A percentile compares a stretch with the other conserved stretches of the same genome.
Evolutionary conservation across 2,888 invertebrate species (phyloP).

Genomic region (Alloscopus bannaensis): DNA sequence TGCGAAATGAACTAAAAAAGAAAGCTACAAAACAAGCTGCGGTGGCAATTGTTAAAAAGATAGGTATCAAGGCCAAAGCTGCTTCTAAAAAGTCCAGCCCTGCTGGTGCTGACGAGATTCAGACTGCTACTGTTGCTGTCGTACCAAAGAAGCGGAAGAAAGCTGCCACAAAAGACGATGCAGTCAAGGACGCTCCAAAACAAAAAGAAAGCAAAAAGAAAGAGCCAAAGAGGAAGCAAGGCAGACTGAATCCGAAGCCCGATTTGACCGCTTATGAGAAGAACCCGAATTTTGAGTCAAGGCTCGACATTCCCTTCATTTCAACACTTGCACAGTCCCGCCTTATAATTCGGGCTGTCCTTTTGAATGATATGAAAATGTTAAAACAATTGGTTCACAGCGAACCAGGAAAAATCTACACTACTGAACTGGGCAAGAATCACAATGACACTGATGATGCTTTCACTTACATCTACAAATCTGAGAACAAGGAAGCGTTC

Average conservation of each 20-base stretch:
- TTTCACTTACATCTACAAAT: constrained; percentile 59
- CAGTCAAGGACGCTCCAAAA: not conserved
- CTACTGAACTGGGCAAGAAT: constrained; percentile 73
- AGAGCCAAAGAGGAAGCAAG: constrained; percentile 29
- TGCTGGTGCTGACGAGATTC: not conserved
- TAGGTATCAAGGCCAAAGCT: not conserved
- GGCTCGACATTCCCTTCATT: constrained; percentile 75
- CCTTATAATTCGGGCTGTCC: constrained; percentile 76
- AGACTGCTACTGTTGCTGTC: not conserved
- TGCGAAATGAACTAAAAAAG: no score
- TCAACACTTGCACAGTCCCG: constrained; percentile 76
- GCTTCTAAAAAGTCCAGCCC: constrained; percentile 3
- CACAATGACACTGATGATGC: constrained; percentile 31
- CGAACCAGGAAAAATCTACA: constrained; percentile 69
- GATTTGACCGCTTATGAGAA: constrained; percentile 64
- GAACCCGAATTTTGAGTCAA: constrained; percentile 69
- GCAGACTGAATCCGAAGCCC: constrained; percentile 61
- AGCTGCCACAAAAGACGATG: not conserved
- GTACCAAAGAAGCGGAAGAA: constrained; percentile 7
- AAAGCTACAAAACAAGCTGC: constrained; percentile 11
- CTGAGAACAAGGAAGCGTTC: constrained; percentile 62
- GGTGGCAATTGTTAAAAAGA: constrained; percentile 1
- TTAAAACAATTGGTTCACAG: constrained; percentile 75
- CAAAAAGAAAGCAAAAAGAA: not conserved
- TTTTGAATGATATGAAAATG: constrained; percentile 75